A percentile compares a stretch with the other conserved stretches of the same genome.
Evolutionary conservation across 2,797 vertebrate genomes (phyloP).

Genomic region (Manis crassicaudata): DNA sequence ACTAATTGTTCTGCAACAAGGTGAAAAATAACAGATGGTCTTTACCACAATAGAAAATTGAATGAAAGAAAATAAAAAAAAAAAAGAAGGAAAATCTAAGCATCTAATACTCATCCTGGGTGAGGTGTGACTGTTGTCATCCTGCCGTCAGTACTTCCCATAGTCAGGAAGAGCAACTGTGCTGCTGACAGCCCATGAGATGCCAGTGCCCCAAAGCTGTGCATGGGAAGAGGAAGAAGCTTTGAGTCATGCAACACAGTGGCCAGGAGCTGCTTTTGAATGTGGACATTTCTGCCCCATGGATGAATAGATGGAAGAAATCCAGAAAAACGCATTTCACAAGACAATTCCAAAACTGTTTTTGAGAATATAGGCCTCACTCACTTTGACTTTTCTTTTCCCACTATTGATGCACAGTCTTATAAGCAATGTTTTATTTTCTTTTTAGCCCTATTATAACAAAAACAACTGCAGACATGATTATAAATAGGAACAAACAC

Average conservation of each 20-base stretch:
- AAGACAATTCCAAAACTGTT: not conserved
- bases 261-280: not conserved
- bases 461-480: not conserved
- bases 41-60: slow-evolving; percentile 2
- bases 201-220: not conserved
- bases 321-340: not conserved
- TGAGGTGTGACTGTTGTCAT: not conserved
- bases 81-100: too few relatives aligned
- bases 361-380: not conserved
- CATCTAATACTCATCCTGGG: too few relatives aligned
- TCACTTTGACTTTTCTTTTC: not conserved
- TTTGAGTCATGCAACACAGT: not conserved
- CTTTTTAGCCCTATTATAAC: not conserved
- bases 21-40: not conserved
- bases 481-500: not conserved
- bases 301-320: not conserved
- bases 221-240: not conserved
- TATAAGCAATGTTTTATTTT: not conserved
- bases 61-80: not conserved
- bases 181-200: rapidly evolving
- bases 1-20: not conserved
- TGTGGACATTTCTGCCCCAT: not conserved
- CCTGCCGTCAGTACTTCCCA: not conserved
- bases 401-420: not conserved
- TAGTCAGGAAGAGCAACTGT: not conserved